Base-by-base conservation (phyloP, 1,140 invertebrate species). In the Macrostomum lignano region DNA sequence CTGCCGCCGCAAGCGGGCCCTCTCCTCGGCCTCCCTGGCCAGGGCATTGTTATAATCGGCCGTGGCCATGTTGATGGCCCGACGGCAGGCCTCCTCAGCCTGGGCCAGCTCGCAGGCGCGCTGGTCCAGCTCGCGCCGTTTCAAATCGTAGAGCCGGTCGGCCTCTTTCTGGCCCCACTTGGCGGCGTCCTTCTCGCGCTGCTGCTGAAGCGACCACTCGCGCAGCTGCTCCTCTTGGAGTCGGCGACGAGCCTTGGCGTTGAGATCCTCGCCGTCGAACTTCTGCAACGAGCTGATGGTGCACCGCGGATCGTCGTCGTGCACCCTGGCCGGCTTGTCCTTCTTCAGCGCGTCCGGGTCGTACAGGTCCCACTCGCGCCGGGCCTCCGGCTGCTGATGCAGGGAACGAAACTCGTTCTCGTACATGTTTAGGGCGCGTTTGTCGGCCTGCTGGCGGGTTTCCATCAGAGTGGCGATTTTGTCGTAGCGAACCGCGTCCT, bases 351-450 rank as follows among this genome's bases (percentile, higher is more conserved):
- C 55, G 35, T 76, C 62, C 0, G 74, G 74, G 52, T 79, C 74
- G 48, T 78, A 73, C 2, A 81, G 57, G 51, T 84, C 76, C 46
- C 63, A 81, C 46, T 81, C 76, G 2, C 72, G 63, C 6, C 73
- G 59, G 36, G 69, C 65, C 44, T 74, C 66, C 19, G 65, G 63
- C 13, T 68, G 64, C 52, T 82, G 78, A 49, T 68, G 71, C 3
- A 61, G 57, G 25, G 61, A 59, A 1, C 76, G 65, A 48, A 69
- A 84, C 26, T 64, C 60, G 45, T 76, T 68, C 1, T 75, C n/a
- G n/a, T n/a, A 72, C 32, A 67, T 49, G 31, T 67, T 57, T 2
- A 72, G 55, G 10, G 13, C 7, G 15, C 10, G 17, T 36, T 17
- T 25, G 13, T 31, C 11, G 5, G 7, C 5, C 23, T 36, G 41